Percentiles rank a stretch among this genome's conserved stretches.
phyloP scores from a whole-genome alignment of 2,113 vertebrate species.

The Leuciscus idus region DNA sequence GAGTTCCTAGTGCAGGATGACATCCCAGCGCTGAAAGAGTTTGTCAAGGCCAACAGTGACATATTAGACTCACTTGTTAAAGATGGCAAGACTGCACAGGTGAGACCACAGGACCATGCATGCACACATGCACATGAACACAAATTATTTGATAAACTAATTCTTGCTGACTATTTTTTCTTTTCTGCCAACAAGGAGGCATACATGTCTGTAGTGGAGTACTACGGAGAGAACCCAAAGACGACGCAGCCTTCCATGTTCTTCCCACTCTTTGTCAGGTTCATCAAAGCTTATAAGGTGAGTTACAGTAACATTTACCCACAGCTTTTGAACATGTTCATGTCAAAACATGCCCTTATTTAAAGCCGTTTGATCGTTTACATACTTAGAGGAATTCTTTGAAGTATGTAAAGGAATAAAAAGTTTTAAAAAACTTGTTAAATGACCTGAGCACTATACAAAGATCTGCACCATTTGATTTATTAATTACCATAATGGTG shows the following conservation, averaged over 20 bases:
- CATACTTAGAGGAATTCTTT: neutral
- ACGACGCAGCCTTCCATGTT: slow-evolving; percentile 90
- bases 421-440: neutral
- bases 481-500: neutral
- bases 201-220: slow-evolving; percentile 87
- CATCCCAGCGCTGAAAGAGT: slow-evolving; percentile 86
- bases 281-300: slow-evolving; percentile 93
- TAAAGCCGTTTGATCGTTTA: neutral
- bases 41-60: slow-evolving; percentile 84
- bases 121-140: neutral
- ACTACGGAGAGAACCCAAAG: slow-evolving; percentile 95
- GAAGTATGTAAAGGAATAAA: neutral
- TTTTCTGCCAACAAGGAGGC: slow-evolving; percentile 80
- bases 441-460: neutral
- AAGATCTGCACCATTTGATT: neutral
- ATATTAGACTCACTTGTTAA: slow-evolving; percentile 83
- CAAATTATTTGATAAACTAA: neutral
- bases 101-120: slow-evolving; percentile 56
- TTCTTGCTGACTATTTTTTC: slow-evolving; percentile 25
- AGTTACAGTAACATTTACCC: neutral
- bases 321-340: neutral
- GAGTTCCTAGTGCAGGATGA: slow-evolving; percentile 93
- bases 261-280: slow-evolving; percentile 88
- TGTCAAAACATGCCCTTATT: neutral
- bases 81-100: slow-evolving; percentile 93